Evolutionary conservation across 2,797 vertebrate species (phyloP).

Genomic region (Periparus ater): DNA sequence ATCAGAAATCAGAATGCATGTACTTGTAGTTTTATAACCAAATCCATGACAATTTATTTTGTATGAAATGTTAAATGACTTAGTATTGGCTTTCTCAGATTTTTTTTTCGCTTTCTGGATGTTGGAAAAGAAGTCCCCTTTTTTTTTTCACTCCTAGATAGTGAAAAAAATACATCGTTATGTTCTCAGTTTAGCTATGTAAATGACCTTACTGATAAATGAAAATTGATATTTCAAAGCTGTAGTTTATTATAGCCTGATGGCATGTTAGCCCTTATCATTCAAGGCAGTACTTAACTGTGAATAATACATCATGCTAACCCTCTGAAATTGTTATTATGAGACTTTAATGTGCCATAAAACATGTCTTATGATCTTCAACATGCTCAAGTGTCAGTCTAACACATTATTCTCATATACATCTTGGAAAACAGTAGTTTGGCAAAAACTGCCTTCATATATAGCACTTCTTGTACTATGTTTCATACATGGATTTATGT

Average conservation of each 20-base stretch:
- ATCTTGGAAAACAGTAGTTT: constrained; percentile 4
- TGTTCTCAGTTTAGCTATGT: constrained; percentile 10
- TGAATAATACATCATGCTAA: constrained; percentile 55
- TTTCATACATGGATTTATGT: background rate
- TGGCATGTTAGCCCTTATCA: constrained; percentile 42
- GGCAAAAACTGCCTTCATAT: background rate
- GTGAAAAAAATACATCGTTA: constrained; percentile 17
- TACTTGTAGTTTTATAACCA: constrained; percentile 25
- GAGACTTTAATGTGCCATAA: constrained; percentile 58
- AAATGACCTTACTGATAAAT: constrained; percentile 60
- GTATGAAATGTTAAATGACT: constrained; percentile 41
- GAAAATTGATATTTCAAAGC: constrained; percentile 62
- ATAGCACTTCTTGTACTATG: background rate
- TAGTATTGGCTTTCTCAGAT: background rate
- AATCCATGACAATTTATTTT: constrained; percentile 26
- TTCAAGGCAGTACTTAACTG: constrained; percentile 59
- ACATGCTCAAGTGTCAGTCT: constrained; percentile 9
- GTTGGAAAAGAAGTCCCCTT: background rate
- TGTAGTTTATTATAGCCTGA: constrained; percentile 30
- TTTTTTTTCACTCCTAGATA: constrained; percentile 21
- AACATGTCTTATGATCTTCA: constrained; percentile 44
- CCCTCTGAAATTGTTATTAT: constrained; percentile 44
- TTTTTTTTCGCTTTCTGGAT: background rate
- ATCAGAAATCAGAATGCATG: background rate
- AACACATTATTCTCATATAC: background rate